phyloP scores from a whole-genome alignment of 2,888 invertebrate genomes.

The Platycheirus rosarum region DNA sequence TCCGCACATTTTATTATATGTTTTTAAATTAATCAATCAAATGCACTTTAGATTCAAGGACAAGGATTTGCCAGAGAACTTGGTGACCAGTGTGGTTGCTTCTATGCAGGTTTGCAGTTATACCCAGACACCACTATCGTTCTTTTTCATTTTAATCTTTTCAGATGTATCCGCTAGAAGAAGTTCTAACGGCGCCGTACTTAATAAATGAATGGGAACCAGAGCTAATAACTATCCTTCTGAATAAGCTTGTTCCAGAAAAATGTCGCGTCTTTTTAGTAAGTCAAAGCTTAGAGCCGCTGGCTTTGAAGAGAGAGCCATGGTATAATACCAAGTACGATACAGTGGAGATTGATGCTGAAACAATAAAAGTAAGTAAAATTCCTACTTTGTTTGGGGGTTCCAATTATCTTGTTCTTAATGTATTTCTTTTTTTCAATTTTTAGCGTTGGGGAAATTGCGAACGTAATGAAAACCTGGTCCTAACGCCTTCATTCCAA shows the following conservation, averaged over 20 bases:
- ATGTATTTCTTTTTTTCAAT: neutral
- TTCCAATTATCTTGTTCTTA: no score
- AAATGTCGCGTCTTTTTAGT: conserved; percentile 90
- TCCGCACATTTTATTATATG: no score
- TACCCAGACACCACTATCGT: no score
- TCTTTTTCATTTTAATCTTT: neutral
- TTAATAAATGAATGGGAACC: conserved; percentile 93
- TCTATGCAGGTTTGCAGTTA: conserved; percentile 86
- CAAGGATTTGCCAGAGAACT: no score
- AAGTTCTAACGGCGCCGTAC: conserved; percentile 91
- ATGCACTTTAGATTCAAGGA: no score
- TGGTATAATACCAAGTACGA: conserved; percentile 97
- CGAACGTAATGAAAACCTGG: conserved; percentile 85
- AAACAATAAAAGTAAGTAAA: conserved; percentile 86
- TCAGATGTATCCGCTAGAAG: conserved; percentile 89
- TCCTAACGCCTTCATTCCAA: conserved; percentile 96
- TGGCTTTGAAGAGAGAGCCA: conserved; percentile 88
- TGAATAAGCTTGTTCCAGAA: conserved; percentile 89
- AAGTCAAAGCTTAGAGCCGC: conserved; percentile 89
- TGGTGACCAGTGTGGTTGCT: conserved; percentile 87
- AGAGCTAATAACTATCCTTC: conserved; percentile 89
- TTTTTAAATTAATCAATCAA: no score
- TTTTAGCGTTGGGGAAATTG: conserved; percentile 87
- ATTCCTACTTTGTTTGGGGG: no score
- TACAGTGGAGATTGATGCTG: conserved; percentile 87